Base-by-base conservation (phyloP, 2,888 invertebrate genomes). In the Patella pellucida region DNA sequence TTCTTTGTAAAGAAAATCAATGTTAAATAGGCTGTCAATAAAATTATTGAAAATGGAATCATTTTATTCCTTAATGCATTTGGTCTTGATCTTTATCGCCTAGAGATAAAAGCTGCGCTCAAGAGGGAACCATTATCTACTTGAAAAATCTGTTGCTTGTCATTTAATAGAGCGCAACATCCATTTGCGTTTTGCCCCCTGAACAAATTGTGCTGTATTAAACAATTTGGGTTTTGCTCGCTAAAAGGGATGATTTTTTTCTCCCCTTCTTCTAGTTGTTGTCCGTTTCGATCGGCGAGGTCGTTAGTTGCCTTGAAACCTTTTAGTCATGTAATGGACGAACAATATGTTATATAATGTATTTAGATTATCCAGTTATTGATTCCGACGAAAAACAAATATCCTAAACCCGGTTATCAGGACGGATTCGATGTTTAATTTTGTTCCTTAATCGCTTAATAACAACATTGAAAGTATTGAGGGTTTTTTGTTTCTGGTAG, bases 11-110 rank as follows among this genome's bases (percentile, higher is more conserved):
- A 56, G 19, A 56, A 19, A 56, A 56, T 56, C 56, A 19, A 56
- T 56, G 16, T 56, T 56, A 56, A 56, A 56, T 19, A 19, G 56
- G 56, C 19, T 19, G 56, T 56, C 56, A 56, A 56, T 56, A 56
- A 56, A 56, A 56, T 56, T 56, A 56, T 56, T n/a, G 19, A 56
- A 56, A 56, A 19, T 56, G 56, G 56, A 56, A 56, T 56, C n/a
- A 56, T 56, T 56, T 56, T 41, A 41, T 41, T 41, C 41, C 41
- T 41, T 41, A 41, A 41, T 41, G 41, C 41, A 41, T 41, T 41
- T 41, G 41, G 41, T 41, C 41, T 41, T 41, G 41, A 41, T 41
- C 41, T 41, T 41, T 41, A 41, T 41, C 41, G 41, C 41, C 41
- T 41, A 41, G 41, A 41, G 41, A 41, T 41, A 41, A 41, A 41